phyloP scores from a whole-genome alignment of 2,113 vertebrate species.

The Saguinus midas region DNA sequence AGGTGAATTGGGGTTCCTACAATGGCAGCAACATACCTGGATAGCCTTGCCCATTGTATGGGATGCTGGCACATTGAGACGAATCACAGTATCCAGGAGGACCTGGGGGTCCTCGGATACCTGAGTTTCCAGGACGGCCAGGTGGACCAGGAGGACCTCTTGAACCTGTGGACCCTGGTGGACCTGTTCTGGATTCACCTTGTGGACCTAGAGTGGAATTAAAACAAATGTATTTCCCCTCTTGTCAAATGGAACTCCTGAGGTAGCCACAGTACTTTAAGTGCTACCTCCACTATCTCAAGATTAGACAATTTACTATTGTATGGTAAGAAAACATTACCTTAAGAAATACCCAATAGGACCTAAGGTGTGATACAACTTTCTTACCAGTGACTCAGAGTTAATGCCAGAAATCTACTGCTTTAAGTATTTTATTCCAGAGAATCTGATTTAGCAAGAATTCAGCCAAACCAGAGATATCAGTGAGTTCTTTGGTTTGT shows the following conservation, averaged over 20 bases:
- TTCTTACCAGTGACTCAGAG: conserved; percentile 79
- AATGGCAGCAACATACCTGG: conserved; percentile 87
- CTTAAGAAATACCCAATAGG: conserved; percentile 82
- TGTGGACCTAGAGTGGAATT: conserved; percentile 86
- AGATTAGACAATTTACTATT: conserved; percentile 34
- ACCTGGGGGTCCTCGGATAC: conserved; percentile 92
- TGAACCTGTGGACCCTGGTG: conserved; percentile 91
- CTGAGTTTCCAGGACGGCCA: conserved; percentile 92
- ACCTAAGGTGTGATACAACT: conserved; percentile 75
- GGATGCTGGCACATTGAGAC: conserved; percentile 96
- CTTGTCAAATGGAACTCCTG: background rate
- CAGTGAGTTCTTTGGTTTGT: conserved; percentile 77
- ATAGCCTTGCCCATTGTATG: conserved; percentile 98
- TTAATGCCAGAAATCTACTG: conserved; percentile 80
- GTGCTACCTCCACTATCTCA: conserved; percentile 26
- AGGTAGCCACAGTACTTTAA: conserved; percentile 50
- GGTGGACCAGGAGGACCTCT: conserved; percentile 91
- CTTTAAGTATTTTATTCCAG: conserved; percentile 84
- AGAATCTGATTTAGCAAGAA: conserved; percentile 80
- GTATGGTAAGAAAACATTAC: conserved; percentile 68
- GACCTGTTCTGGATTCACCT: conserved; percentile 93
- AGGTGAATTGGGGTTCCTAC: background rate
- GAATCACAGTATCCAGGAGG: conserved; percentile 98
- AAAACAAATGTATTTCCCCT: conserved; percentile 59
- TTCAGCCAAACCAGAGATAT: conserved; percentile 75